Percentiles rank a stretch among this genome's conserved stretches.
phyloP scores from a whole-genome alignment of 2,797 vertebrate species.

The Clamator glandarius region DNA sequence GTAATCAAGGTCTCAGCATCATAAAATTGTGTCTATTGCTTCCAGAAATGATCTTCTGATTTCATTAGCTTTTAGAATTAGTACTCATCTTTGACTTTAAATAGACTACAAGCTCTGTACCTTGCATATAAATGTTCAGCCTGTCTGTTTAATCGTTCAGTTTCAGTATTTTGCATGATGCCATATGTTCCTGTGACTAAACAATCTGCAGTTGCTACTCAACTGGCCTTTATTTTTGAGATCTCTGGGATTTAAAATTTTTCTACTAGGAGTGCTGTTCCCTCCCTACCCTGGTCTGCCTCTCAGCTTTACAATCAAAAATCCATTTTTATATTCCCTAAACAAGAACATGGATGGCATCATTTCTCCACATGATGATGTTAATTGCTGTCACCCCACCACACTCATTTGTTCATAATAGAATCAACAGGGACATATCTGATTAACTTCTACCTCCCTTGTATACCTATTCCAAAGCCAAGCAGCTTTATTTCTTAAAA shows the following conservation, averaged over 20 bases:
- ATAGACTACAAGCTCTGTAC: constrained; percentile 53
- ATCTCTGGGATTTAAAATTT: constrained; percentile 51
- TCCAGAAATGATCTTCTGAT: constrained; percentile 56
- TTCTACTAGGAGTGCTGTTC: not conserved
- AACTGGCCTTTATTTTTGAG: constrained; percentile 63
- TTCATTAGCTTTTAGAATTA: constrained; percentile 71
- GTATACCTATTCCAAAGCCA: not conserved
- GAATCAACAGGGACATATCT: not conserved
- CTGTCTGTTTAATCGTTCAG: constrained; percentile 69
- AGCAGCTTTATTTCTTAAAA: not conserved
- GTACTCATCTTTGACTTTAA: constrained; percentile 59
- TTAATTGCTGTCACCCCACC: constrained; percentile 8
- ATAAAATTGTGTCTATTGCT: constrained; percentile 40
- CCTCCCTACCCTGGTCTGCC: not conserved
- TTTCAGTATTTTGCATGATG: constrained; percentile 68
- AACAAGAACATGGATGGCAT: not conserved
- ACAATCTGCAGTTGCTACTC: constrained; percentile 66
- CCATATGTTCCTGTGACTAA: constrained; percentile 68
- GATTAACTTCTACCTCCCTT: not conserved
- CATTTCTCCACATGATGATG: not conserved
- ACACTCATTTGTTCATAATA: not conserved
- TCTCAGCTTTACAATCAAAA: constrained; percentile 11
- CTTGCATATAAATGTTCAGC: constrained; percentile 61
- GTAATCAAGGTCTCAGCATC: constrained; percentile 46
- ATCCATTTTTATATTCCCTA: not conserved